A percentile compares a stretch with the other conserved stretches of the same genome.
These are phyloP conservation scores for Leucophenga maculata DNA, from an alignment of 2,888 invertebrate species.

Conservation along the genomic window DNA sequence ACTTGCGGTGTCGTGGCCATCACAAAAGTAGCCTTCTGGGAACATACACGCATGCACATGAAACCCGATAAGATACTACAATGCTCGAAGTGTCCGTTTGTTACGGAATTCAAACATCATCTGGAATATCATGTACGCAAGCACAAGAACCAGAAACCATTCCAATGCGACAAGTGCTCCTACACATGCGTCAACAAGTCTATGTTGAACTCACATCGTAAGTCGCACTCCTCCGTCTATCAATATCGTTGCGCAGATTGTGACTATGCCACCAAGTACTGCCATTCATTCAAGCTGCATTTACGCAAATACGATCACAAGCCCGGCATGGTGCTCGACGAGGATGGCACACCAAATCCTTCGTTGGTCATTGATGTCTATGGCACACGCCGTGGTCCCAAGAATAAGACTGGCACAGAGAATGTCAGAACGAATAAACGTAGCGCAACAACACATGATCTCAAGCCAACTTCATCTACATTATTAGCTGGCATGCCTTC, in stretches of 20 bases:
- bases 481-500: slow-evolving; percentile 34
- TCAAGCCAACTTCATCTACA: slow-evolving; percentile 30
- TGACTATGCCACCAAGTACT: slow-evolving; percentile 97
- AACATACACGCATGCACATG: slow-evolving; percentile 91
- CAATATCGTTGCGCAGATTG: slow-evolving; percentile 95
- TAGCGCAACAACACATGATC: slow-evolving; percentile 26
- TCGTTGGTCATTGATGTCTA: slow-evolving; percentile 91
- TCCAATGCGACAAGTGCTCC: slow-evolving; percentile 90
- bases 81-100: slow-evolving; percentile 95
- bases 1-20: slow-evolving; percentile 89
- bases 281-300: slow-evolving; percentile 96
- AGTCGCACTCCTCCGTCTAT: slow-evolving; percentile 93
- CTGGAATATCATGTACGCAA: slow-evolving; percentile 96
- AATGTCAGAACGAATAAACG: slow-evolving; percentile 28
- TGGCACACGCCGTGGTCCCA: slow-evolving; percentile 90
- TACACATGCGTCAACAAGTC: slow-evolving; percentile 98
- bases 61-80: slow-evolving; percentile 91
- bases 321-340: slow-evolving; percentile 90
- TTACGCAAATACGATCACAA: slow-evolving; percentile 92
- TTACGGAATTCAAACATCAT: slow-evolving; percentile 99
- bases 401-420: slow-evolving; percentile 73
- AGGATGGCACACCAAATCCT: slow-evolving; percentile 91
- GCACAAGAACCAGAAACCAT: slow-evolving; percentile 96
- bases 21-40: slow-evolving; percentile 95
- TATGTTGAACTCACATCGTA: slow-evolving; percentile 98